Conservation (phyloP, 2,113 vertebrate species). For the Zootoca vivipara region DNA sequence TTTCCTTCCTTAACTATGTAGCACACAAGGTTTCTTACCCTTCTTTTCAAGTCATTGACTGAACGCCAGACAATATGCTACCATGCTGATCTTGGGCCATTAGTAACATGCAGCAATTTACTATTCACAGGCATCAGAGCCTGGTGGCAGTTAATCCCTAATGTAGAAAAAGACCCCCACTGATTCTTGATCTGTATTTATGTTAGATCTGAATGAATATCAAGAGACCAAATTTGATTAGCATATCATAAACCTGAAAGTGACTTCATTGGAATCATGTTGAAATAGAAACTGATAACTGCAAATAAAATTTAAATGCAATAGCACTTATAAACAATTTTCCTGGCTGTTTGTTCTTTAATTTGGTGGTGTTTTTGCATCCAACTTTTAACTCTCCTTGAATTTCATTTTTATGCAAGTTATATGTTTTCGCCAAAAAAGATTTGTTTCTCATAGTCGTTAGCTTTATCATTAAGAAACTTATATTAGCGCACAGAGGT, state of each 20-base stretch:
- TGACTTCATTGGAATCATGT: background rate
- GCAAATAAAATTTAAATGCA: conserved; percentile 15
- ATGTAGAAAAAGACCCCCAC: background rate
- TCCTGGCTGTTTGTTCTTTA: background rate
- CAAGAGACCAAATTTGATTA: conserved; percentile 4
- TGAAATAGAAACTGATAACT: background rate
- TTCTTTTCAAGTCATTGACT: conserved; percentile 5
- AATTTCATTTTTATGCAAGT: conserved; percentile 34
- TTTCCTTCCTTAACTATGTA: background rate
- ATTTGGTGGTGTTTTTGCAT: conserved; percentile 13
- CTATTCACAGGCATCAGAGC: background rate
- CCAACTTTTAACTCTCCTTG: conserved; percentile 12
- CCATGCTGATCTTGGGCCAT: background rate
- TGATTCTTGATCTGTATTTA: conserved; percentile 3
- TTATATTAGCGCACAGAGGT: conserved; percentile 51
- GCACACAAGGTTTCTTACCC: background rate
- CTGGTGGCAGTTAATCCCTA: conserved; percentile 1
- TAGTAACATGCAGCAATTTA: background rate
- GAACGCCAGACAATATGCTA: background rate
- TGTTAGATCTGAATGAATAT: conserved; percentile 6
- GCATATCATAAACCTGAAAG: conserved; percentile 15
- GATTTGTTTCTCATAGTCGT: conserved; percentile 72
- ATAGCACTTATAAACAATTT: conserved; percentile 5
- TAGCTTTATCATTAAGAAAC: conserved; percentile 67
- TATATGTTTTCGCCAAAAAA: conserved; percentile 50